phyloP scores from a whole-genome alignment of 2,888 invertebrate genomes.

The Boloria euphrosyne region DNA sequence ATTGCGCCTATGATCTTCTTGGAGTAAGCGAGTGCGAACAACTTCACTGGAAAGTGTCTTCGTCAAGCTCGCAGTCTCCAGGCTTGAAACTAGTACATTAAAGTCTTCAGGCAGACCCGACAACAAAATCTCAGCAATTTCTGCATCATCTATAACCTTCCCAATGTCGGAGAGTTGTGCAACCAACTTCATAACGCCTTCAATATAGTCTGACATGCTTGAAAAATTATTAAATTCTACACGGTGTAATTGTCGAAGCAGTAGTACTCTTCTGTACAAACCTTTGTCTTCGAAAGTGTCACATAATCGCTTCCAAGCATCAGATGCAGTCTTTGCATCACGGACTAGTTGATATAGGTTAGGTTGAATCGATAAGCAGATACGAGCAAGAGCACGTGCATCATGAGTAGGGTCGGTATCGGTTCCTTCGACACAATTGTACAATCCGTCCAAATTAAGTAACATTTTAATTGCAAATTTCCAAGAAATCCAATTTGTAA shows the following conservation, averaged over 20 bases:
- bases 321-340: constrained; percentile 3
- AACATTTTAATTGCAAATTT: constrained; percentile 2
- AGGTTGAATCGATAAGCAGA: constrained; percentile 1
- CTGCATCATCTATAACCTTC: not conserved
- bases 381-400: not conserved
- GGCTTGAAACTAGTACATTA: constrained; percentile 4
- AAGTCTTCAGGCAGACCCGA: constrained; percentile 1
- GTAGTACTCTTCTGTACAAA: not conserved
- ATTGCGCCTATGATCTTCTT: constrained; percentile 4
- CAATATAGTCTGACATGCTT: constrained; percentile 3
- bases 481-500: not conserved
- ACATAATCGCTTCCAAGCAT: not conserved
- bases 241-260: constrained; percentile 1
- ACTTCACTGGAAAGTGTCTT: constrained; percentile 4
- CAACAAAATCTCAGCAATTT: constrained; percentile 6
- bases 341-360: constrained; percentile 5
- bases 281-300: constrained; percentile 5
- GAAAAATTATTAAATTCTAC: not conserved
- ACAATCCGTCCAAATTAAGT: not conserved
- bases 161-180: constrained; percentile 5
- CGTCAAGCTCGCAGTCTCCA: constrained; percentile 1
- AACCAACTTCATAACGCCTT: constrained; percentile 3
- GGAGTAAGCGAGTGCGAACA: constrained; percentile 8
- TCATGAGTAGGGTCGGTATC: not conserved
- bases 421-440: not conserved